Evolutionary conservation across 2,113 vertebrate genomes (phyloP), one percentile per base, ranked within the genome.

Genomic region (Strigops habroptila): DNA sequence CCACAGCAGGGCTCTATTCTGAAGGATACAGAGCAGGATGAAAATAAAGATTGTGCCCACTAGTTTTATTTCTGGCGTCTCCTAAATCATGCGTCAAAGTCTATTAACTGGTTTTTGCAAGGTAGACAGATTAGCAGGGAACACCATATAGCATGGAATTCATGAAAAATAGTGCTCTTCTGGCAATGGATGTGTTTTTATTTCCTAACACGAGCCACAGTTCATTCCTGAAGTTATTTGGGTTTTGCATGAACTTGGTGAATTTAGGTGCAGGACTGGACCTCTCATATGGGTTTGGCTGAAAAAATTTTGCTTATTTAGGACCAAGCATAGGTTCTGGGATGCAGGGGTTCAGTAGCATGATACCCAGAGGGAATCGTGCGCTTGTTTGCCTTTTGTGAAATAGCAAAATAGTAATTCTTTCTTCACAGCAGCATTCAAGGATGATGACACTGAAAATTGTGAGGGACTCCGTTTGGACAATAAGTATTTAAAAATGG

Each of bases 131-230:
- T 78, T 73, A 93, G 44, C 22, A 52, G 22, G 39, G 44, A 62
- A 68, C 8, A 5, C 49, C 0, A 0, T 65, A 7, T 33, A 68
- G 62, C 13, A 13, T 31, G 15, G 33, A 60, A 60, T 82, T 79
- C 0, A 7, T 71, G 51, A 78, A 68, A 84, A 87, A 35, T 10
- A 57, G 12, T 31, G 39, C 55, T 81, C 8, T 3, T 48, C 65
- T 82, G 35, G 44, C 31, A 82, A 19, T 30, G 22, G 44, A 19
- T 35, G 12, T 43, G 16, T 11, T 91, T 88, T 77, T 33, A 59
- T 30, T 89, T 46, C 23, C 23, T 41, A 17, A 31, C 28, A 11
- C 1, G 0, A 28, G 18, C 44, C 43, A 31, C 5, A 15, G 41
- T 17, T 81, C 1, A 0, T 37, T 90, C 12, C 68, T 84, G 48